These are phyloP conservation scores for Perca schrenkii DNA, from an alignment of 2,113 vertebrate genomes.

Conservation along the genomic window DNA sequence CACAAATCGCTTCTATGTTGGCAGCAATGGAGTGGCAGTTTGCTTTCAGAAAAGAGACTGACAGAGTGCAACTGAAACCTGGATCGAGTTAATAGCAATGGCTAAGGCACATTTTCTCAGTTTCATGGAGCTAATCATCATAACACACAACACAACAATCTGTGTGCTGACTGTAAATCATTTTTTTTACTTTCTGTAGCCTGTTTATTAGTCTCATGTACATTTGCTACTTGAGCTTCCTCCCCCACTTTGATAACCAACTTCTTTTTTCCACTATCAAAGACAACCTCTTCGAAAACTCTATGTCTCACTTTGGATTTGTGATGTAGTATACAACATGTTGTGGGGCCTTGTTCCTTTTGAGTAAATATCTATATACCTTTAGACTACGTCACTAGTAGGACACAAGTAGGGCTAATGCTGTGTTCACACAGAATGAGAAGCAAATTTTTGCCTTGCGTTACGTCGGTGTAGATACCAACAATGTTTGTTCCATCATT, in stretches of 20 bases:
- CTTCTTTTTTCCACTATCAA: not conserved
- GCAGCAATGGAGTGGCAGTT: not conserved
- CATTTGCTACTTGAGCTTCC: not conserved
- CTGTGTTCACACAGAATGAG: too few species aligned
- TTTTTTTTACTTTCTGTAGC: not conserved
- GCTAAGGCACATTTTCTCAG: not conserved
- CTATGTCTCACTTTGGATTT: too few species aligned
- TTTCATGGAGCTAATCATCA: not conserved
- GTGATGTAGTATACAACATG: not conserved
- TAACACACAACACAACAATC: not conserved
- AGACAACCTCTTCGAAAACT: not conserved
- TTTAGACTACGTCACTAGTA: not conserved
- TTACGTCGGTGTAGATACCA: too few species aligned
- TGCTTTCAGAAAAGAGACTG: conserved; percentile 4
- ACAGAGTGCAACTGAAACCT: not conserved
- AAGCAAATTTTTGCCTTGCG: too few species aligned
- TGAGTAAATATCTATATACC: not conserved
- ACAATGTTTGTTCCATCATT: too few species aligned
- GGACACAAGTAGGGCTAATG: not conserved
- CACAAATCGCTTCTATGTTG: not conserved
- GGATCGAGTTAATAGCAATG: not conserved
- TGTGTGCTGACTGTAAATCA: not conserved
- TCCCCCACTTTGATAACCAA: not conserved
- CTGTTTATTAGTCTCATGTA: too few species aligned
- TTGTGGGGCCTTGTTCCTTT: not conserved